Evolutionary conservation across 2,113 vertebrate genomes (phyloP).

Genomic region (Scartelaos histophorus): DNA sequence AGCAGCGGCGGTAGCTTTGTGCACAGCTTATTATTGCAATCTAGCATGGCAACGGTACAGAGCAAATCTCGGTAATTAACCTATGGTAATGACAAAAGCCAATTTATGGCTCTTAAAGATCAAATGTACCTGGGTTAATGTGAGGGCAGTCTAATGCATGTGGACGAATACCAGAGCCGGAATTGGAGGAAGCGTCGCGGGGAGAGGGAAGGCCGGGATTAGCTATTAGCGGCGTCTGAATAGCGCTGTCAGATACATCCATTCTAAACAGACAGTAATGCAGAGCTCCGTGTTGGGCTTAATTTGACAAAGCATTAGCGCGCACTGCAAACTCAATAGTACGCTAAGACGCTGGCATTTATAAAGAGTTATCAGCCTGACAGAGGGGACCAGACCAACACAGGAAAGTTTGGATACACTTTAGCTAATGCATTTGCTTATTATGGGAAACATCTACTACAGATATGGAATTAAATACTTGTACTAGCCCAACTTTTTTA

Average conservation of each 20-base stretch:
- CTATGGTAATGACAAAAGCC: slow-evolving; percentile 78
- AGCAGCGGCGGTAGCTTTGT: slow-evolving; percentile 68
- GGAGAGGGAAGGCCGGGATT: slow-evolving; percentile 42
- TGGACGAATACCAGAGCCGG: slow-evolving; percentile 62
- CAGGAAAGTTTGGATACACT: neutral
- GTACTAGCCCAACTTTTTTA: neutral
- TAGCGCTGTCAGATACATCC: slow-evolving; percentile 52
- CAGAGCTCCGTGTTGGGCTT: slow-evolving; percentile 36
- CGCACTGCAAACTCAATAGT: slow-evolving; percentile 21
- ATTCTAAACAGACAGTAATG: slow-evolving; percentile 51
- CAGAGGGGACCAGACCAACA: slow-evolving; percentile 15
- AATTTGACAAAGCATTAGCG: slow-evolving; percentile 38
- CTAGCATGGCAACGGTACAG: slow-evolving; percentile 65
- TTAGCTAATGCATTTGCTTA: neutral
- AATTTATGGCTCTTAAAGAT: slow-evolving; percentile 79
- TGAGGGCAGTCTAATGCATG: slow-evolving; percentile 77
- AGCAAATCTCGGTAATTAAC: slow-evolving; percentile 78
- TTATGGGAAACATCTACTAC: neutral
- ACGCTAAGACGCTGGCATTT: slow-evolving; percentile 7
- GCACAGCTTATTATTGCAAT: slow-evolving; percentile 70
- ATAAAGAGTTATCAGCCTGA: slow-evolving; percentile 5
- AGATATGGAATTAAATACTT: neutral
- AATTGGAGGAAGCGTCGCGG: slow-evolving; percentile 57
- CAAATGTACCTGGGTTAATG: slow-evolving; percentile 78
- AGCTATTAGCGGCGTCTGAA: slow-evolving; percentile 35